A percentile compares a stretch with the other conserved stretches of the same genome.
phyloP scores from a whole-genome alignment of 2,797 vertebrate genomes.

The Sparus aurata region DNA sequence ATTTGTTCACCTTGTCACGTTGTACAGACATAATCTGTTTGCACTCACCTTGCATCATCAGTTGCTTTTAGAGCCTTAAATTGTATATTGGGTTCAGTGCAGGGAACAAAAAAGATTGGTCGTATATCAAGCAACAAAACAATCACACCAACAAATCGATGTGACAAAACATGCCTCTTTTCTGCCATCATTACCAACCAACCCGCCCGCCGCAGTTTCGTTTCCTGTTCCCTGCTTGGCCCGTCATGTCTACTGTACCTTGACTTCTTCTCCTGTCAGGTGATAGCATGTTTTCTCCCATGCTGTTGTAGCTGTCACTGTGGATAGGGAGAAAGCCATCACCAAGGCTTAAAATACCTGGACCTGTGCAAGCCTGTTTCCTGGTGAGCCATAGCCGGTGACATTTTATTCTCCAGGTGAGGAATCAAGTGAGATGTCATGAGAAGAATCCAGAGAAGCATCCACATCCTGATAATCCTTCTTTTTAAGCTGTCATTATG shows the following conservation, averaged over 20 bases:
- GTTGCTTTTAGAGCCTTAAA: not conserved
- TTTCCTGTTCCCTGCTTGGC: not conserved
- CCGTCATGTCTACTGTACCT: constrained; percentile 16
- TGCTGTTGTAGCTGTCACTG: constrained; percentile 45
- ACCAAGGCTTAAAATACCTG: constrained; percentile 34
- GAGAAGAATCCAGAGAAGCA: not conserved
- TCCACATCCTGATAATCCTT: not conserved
- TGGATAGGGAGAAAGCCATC: constrained; percentile 24
- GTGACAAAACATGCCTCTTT: not conserved
- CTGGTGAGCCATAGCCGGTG: constrained; percentile 16
- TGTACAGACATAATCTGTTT: no score
- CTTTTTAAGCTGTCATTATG: not conserved
- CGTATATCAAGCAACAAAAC: not conserved
- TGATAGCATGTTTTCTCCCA: constrained; percentile 33
- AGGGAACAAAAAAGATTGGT: not conserved
- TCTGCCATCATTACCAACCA: not conserved
- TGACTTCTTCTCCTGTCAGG: constrained; percentile 19
- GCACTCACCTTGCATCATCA: not conserved
- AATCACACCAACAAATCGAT: not conserved
- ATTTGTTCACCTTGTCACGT: not conserved
- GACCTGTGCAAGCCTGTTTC: constrained; percentile 16
- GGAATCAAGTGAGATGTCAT: constrained; percentile 8
- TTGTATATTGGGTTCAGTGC: not conserved
- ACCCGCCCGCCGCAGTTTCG: not conserved
- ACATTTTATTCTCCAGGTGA: constrained; percentile 11